These are phyloP conservation scores for Taphrorychus bicolor DNA, from an alignment of 2,888 invertebrate species.

Conservation along the genomic window DNA sequence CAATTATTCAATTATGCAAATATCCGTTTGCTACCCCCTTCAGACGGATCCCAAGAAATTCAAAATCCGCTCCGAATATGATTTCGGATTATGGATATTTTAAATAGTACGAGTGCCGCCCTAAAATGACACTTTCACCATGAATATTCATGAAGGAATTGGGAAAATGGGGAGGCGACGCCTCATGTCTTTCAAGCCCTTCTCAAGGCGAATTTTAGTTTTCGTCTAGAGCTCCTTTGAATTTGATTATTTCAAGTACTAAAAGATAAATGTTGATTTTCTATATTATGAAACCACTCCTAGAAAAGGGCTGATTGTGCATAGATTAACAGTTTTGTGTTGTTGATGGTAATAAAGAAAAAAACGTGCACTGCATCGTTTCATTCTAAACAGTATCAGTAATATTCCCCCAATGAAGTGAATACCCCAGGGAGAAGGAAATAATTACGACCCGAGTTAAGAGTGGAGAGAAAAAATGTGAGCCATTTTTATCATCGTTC, in stretches of 20 bases:
- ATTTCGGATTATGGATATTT: slow-evolving; percentile 57
- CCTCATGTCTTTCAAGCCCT: slow-evolving; percentile 26
- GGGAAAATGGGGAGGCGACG: slow-evolving; percentile 41
- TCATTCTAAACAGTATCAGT: slow-evolving; percentile 5
- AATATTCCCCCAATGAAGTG: slow-evolving; percentile 14
- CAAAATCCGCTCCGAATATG: slow-evolving; percentile 53
- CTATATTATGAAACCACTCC: too few relatives aligned
- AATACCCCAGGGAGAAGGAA: slow-evolving; percentile 49
- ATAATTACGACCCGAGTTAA: slow-evolving; percentile 60
- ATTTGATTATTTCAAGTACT: neutral
- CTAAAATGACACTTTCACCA: slow-evolving; percentile 52
- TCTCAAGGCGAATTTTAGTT: slow-evolving; percentile 5
- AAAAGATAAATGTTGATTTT: neutral
- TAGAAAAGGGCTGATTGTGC: too few relatives aligned
- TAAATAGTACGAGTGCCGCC: slow-evolving; percentile 49
- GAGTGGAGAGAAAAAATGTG: slow-evolving; percentile 59
- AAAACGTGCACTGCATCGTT: neutral
- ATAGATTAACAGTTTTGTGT: neutral
- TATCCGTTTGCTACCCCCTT: slow-evolving; percentile 24
- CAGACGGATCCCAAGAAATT: slow-evolving; percentile 43
- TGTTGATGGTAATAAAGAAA: neutral
- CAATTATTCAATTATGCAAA: slow-evolving; percentile 45
- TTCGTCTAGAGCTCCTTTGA: neutral
- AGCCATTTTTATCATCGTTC: slow-evolving; percentile 60
- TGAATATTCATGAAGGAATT: slow-evolving; percentile 56